phyloP scores from a whole-genome alignment of 2,797 vertebrate genomes.

The Melanotaenia parkinsoni region DNA sequence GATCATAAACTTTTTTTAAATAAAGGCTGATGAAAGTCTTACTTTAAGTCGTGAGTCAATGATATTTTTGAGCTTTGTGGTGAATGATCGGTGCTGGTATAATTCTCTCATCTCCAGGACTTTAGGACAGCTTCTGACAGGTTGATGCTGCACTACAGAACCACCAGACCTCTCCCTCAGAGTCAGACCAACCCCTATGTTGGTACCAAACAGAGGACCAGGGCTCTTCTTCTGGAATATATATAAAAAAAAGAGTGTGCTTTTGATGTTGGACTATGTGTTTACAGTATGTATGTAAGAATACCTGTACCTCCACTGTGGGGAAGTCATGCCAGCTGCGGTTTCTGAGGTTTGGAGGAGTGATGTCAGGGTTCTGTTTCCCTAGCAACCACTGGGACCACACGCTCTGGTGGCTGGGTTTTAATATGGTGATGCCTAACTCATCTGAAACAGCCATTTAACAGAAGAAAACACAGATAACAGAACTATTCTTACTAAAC shows the following conservation, averaged over 20 bases:
- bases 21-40: not conserved
- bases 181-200: constrained; percentile 76
- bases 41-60: constrained; percentile 89
- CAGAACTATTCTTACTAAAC: not conserved
- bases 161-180: constrained; percentile 57
- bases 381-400: constrained; percentile 85
- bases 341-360: constrained; percentile 86
- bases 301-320: constrained; percentile 79
- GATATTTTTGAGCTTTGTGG: constrained; percentile 65
- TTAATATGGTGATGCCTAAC: constrained; percentile 86
- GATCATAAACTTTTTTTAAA: not conserved
- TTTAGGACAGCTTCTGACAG: constrained; percentile 81
- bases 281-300: not conserved
- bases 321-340: constrained; percentile 82
- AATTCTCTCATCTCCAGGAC: constrained; percentile 90
- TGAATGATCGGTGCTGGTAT: constrained; percentile 81
- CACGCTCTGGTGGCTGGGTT: constrained; percentile 79
- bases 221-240: constrained; percentile 76
- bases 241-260: not conserved
- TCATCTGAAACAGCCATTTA: constrained; percentile 73
- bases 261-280: not conserved
- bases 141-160: constrained; percentile 11
- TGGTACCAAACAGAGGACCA: constrained; percentile 71
- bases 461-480: not conserved
- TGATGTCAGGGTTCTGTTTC: constrained; percentile 84